Conservation (phyloP, 2,797 vertebrate genomes). For the Nasua narica region DNA sequence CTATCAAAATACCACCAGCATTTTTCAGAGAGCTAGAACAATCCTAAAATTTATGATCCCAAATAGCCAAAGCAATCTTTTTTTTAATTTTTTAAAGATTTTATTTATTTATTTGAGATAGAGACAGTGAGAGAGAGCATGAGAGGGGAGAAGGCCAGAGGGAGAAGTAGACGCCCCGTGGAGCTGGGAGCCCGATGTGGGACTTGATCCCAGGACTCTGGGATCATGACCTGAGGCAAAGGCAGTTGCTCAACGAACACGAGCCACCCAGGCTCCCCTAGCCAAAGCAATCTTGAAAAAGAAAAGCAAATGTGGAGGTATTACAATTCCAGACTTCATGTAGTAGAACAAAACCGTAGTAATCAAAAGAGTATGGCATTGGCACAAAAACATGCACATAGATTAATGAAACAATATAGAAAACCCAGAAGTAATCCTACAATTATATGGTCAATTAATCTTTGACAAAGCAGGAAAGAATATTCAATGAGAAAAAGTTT, state of each 20-base stretch:
- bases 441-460: background rate
- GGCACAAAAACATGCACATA: background rate
- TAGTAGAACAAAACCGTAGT: background rate
- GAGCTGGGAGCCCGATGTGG: too few relatives aligned
- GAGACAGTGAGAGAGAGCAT: too few relatives aligned
- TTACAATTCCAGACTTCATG: background rate
- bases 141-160: too few relatives aligned
- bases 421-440: background rate
- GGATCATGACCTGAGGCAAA: too few relatives aligned
- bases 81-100: too few relatives aligned
- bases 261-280: too few relatives aligned
- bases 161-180: too few relatives aligned
- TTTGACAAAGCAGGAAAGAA: background rate
- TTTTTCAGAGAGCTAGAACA: background rate
- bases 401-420: background rate
- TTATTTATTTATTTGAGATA: too few relatives aligned
- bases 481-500: background rate
- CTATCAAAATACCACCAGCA: background rate
- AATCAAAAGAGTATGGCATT: background rate
- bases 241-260: too few relatives aligned
- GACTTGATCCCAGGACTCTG: too few relatives aligned
- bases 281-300: background rate
- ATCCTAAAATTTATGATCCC: background rate
- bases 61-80: background rate
- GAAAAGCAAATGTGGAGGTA: background rate